Conservation (phyloP, 92 coral and sea anemone species). For the Siderastrea radians region DNA sequence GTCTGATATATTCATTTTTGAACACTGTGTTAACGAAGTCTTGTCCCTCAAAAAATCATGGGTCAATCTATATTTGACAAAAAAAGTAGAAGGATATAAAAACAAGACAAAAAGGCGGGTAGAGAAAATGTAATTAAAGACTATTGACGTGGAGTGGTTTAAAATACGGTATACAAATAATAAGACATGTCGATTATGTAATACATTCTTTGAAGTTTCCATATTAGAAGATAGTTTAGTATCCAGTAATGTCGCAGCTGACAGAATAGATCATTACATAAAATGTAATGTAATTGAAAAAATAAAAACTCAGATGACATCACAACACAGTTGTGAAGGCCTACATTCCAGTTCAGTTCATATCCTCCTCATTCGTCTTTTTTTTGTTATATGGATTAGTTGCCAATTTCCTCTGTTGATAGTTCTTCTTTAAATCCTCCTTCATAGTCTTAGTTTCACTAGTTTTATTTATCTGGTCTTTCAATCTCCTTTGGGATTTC, state of each 20-base stretch:
- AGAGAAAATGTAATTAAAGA: slow-evolving; percentile 11
- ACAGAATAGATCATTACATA: too few species aligned
- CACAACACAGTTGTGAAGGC: too few species aligned
- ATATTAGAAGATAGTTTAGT: too few species aligned
- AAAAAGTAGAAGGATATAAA: slow-evolving; percentile 38
- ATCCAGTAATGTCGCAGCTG: too few species aligned
- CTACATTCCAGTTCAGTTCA: too few species aligned
- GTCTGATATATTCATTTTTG: slow-evolving; percentile 5
- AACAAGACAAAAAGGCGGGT: slow-evolving; percentile 21
- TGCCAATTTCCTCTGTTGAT: neutral
- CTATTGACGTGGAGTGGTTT: slow-evolving; percentile 44
- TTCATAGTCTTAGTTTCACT: neutral
- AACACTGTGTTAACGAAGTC: slow-evolving; percentile 14
- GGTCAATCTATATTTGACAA: slow-evolving; percentile 36
- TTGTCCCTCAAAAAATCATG: slow-evolving; percentile 36
- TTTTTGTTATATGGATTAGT: neutral
- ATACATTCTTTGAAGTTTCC: neutral
- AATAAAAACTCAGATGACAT: too few species aligned
- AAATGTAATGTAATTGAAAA: too few species aligned
- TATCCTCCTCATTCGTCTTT: too few species aligned
- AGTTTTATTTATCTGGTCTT: neutral
- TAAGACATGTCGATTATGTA: slow-evolving; percentile 35
- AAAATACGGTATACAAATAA: slow-evolving; percentile 33
- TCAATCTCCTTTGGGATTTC: slow-evolving; percentile 3
- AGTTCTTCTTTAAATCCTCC: neutral